A percentile compares a stretch with the other conserved stretches of the same genome.
Conservation (phyloP, 2,797 vertebrate species). For the Bovichtus diacanthus region DNA sequence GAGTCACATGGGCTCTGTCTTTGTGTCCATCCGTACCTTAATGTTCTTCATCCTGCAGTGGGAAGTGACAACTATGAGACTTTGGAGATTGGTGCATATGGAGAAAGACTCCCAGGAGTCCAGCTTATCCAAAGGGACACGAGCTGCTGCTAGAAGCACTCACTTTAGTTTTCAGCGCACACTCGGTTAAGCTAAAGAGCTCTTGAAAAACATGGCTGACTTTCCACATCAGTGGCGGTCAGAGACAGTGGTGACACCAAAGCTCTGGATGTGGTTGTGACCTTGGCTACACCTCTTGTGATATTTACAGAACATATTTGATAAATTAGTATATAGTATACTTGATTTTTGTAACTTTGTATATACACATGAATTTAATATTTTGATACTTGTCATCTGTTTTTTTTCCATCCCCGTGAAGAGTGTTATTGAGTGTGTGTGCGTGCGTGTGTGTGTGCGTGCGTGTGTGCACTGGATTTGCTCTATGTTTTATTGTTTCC, state of each 20-base stretch:
- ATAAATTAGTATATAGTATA: too few species aligned
- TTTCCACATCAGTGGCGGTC: background rate
- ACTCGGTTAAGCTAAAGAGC: background rate
- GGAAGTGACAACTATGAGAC: too few species aligned
- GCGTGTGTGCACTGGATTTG: too few species aligned
- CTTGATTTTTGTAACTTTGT: too few species aligned
- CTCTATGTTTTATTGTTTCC: too few species aligned
- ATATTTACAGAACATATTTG: background rate
- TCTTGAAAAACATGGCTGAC: background rate
- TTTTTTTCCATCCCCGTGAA: too few species aligned
- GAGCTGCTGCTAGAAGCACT: background rate
- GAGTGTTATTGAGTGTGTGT: too few species aligned
- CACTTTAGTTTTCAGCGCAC: background rate
- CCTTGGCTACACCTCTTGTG: background rate
- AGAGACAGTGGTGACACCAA: background rate
- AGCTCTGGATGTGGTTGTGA: background rate
- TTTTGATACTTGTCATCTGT: too few species aligned
- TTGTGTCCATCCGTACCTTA: background rate
- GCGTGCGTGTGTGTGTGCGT: too few species aligned
- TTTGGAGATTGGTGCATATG: background rate
- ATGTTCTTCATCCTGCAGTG: background rate
- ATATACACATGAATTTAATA: too few species aligned
- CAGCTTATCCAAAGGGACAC: background rate
- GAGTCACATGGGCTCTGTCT: background rate
- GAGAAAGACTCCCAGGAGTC: background rate